phyloP scores from a whole-genome alignment of 2,113 vertebrate genomes.

The Crotalus helleri region DNA sequence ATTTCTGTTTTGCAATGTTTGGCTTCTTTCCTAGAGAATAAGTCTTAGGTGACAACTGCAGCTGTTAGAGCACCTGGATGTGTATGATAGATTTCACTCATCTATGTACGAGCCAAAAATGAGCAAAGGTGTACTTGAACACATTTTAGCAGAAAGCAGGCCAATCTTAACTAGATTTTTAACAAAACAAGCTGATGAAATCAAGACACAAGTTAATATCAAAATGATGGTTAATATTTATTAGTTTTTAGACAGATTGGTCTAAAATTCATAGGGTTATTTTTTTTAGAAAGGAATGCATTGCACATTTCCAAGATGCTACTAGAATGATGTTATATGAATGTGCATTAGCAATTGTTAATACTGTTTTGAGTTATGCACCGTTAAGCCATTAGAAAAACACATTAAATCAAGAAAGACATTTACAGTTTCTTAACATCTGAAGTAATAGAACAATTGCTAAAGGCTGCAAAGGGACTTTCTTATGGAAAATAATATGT shows the following conservation, averaged over 20 bases:
- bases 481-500: neutral
- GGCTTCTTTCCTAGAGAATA: constrained; percentile 4
- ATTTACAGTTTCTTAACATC: neutral
- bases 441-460: neutral
- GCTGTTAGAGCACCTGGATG: constrained; percentile 9
- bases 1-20: constrained; percentile 28
- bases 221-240: neutral
- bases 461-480: neutral
- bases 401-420: neutral
- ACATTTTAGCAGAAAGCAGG: neutral
- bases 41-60: constrained; percentile 35
- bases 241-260: constrained; percentile 20
- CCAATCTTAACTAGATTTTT: constrained; percentile 28
- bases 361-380: constrained; percentile 5
- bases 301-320: neutral
- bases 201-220: constrained; percentile 20
- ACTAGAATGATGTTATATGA: neutral
- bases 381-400: neutral
- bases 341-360: neutral
- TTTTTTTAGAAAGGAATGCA: neutral
- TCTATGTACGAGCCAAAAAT: constrained; percentile 31
- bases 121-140: neutral
- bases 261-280: neutral
- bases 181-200: constrained; percentile 29
- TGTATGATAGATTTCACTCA: constrained; percentile 34